Percentiles rank a stretch among this genome's conserved stretches.
These are phyloP conservation scores for Parus major DNA, from an alignment of 2,113 vertebrate genomes.

Conservation along the genomic window DNA sequence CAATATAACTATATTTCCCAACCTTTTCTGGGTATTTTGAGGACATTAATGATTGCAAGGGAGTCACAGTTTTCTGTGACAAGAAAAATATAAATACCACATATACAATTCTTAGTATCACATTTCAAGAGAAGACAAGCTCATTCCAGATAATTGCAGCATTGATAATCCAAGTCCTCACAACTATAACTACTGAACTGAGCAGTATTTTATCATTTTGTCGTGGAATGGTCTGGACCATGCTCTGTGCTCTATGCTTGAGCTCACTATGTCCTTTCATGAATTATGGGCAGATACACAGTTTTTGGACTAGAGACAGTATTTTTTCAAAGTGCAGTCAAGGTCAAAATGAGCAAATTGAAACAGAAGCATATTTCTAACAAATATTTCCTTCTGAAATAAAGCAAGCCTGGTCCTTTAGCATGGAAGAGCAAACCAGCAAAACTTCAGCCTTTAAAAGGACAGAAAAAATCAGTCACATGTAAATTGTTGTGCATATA, in stretches of 20 bases:
- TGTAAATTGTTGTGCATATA: background rate
- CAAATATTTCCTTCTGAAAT: background rate
- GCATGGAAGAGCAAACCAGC: background rate
- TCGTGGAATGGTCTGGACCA: background rate
- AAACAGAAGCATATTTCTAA: background rate
- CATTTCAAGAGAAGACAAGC: background rate
- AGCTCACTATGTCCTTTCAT: background rate
- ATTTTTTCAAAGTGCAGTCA: background rate
- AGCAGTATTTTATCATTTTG: slow-evolving; percentile 4
- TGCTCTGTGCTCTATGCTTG: background rate
- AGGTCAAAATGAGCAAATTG: background rate
- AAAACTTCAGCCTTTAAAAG: background rate
- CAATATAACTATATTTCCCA: background rate
- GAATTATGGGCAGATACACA: background rate
- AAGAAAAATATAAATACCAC: background rate
- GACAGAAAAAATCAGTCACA: background rate
- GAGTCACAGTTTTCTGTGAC: background rate
- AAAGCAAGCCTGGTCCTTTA: background rate
- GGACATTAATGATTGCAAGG: background rate
- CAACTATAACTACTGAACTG: background rate
- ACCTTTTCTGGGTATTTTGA: background rate
- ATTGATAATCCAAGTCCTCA: background rate
- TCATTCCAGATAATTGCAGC: background rate
- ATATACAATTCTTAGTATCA: background rate
- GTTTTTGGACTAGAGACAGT: background rate